Percentiles rank a stretch among this genome's conserved stretches.
Evolutionary conservation across 2,888 invertebrate genomes (phyloP).

Genomic region (Furcula furcula): DNA sequence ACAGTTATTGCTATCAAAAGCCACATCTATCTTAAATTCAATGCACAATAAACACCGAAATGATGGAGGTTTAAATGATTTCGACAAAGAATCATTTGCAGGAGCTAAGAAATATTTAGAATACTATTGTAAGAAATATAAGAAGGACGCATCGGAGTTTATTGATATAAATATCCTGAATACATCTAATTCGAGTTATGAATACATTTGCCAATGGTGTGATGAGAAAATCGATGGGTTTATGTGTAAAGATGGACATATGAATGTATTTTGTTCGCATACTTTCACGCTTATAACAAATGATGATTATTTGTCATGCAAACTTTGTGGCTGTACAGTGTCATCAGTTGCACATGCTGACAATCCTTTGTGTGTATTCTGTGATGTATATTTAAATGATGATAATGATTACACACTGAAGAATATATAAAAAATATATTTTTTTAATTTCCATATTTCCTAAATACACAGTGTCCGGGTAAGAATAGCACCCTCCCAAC

Average conservation of each 20-base stretch:
- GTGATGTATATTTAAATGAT: conserved; percentile 50
- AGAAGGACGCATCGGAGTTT: conserved; percentile 27
- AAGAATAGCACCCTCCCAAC: no score
- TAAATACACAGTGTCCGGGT: no score
- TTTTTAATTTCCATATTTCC: no score
- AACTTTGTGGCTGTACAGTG: conserved; percentile 48
- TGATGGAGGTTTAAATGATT: conserved; percentile 21
- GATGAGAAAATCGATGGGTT: conserved; percentile 50
- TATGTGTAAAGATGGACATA: conserved; percentile 50
- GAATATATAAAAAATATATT: no score
- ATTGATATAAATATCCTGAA: conserved; percentile 30
- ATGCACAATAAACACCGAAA: conserved; percentile 31
- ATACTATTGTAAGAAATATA: conserved; percentile 49
- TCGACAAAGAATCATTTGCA: conserved; percentile 42
- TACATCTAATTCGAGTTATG: conserved; percentile 14
- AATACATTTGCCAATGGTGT: conserved; percentile 61
- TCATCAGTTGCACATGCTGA: conserved; percentile 40
- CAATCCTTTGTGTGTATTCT: conserved; percentile 57
- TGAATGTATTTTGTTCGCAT: conserved; percentile 61
- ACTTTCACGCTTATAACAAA: conserved; percentile 58
- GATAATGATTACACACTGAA: no score
- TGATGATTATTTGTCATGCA: conserved; percentile 57
- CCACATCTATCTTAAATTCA: conserved; percentile 34
- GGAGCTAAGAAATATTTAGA: conserved; percentile 51
- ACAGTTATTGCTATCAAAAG: conserved; percentile 50